Percentiles rank a stretch among this genome's conserved stretches.
Conservation (phyloP, 2,888 invertebrate species). For the Sthenelais limicola region DNA sequence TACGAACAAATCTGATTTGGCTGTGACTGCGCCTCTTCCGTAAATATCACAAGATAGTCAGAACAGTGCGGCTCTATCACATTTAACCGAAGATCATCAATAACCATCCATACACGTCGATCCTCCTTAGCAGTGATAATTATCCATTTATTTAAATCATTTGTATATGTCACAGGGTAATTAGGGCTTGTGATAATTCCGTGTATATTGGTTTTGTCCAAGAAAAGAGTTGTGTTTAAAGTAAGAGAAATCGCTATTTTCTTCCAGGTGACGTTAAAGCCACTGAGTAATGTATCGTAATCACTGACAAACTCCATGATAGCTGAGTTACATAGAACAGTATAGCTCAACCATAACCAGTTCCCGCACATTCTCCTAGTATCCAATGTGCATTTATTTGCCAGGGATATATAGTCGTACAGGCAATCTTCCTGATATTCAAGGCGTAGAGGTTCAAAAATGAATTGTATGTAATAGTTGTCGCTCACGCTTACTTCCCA, state of each 20-base stretch:
- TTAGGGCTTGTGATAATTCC: constrained; percentile 78
- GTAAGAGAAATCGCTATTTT: background rate
- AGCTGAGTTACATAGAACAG: background rate
- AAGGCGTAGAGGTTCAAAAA: constrained; percentile 4
- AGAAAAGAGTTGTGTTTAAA: background rate
- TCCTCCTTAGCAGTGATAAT: constrained; percentile 79
- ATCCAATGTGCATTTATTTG: background rate
- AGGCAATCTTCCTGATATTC: constrained; percentile 34
- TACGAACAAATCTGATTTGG: background rate
- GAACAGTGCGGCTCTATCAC: background rate
- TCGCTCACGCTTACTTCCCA: constrained; percentile 5
- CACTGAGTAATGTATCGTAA: constrained; percentile 3
- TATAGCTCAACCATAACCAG: background rate
- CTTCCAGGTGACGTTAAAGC: constrained; percentile 37
- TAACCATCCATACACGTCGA: constrained; percentile 56
- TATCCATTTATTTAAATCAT: constrained; percentile 81
- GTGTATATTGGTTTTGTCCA: background rate
- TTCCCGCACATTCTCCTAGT: constrained; percentile 2
- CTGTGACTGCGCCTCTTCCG: background rate
- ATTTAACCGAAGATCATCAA: constrained; percentile 5
- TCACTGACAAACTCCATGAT: constrained; percentile 34
- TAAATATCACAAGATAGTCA: background rate
- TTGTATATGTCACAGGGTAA: constrained; percentile 82
- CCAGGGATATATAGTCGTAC: constrained; percentile 38
- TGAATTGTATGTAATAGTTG: constrained; percentile 14